Conservation (phyloP, 2,888 invertebrate species). For the Andrena dorsata region DNA sequence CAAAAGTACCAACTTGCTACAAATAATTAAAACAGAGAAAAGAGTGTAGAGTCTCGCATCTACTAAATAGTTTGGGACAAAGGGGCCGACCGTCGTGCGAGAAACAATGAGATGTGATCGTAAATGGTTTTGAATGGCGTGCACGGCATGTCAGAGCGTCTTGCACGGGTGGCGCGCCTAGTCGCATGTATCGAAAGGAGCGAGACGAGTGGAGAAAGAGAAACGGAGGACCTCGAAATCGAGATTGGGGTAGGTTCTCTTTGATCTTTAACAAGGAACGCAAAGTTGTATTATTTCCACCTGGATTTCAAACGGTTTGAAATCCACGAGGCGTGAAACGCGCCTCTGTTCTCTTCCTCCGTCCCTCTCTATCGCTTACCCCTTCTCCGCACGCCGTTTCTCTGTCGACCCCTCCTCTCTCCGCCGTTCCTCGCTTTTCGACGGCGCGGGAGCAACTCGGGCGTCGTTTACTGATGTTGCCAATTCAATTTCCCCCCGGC, state of each 20-base stretch:
- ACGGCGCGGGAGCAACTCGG: slow-evolving; percentile 37
- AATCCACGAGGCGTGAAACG: slow-evolving; percentile 81
- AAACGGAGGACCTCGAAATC: slow-evolving; percentile 60
- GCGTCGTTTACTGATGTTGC: slow-evolving; percentile 72
- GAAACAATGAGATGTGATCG: slow-evolving; percentile 40
- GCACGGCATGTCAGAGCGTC: slow-evolving; percentile 30
- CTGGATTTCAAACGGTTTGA: slow-evolving; percentile 80
- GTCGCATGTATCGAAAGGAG: slow-evolving; percentile 41
- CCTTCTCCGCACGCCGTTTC: neutral
- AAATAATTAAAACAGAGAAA: no score
- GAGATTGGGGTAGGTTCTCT: slow-evolving; percentile 78
- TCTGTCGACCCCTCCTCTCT: slow-evolving; percentile 34
- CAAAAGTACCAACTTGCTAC: no score
- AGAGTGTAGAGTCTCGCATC: neutral
- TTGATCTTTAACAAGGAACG: slow-evolving; percentile 81
- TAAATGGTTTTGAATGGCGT: slow-evolving; percentile 49
- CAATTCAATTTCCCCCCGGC: slow-evolving; percentile 71
- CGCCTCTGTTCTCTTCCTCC: slow-evolving; percentile 70
- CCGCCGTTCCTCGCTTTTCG: slow-evolving; percentile 54
- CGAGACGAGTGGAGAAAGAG: slow-evolving; percentile 41
- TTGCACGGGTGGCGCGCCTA: slow-evolving; percentile 30
- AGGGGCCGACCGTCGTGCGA: neutral
- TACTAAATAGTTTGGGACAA: neutral
- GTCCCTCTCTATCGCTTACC: slow-evolving; percentile 49
- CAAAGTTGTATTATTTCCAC: slow-evolving; percentile 84